Evolutionary conservation across 2,888 invertebrate genomes (phyloP).

Genomic region (Epirrhoe tristata): DNA sequence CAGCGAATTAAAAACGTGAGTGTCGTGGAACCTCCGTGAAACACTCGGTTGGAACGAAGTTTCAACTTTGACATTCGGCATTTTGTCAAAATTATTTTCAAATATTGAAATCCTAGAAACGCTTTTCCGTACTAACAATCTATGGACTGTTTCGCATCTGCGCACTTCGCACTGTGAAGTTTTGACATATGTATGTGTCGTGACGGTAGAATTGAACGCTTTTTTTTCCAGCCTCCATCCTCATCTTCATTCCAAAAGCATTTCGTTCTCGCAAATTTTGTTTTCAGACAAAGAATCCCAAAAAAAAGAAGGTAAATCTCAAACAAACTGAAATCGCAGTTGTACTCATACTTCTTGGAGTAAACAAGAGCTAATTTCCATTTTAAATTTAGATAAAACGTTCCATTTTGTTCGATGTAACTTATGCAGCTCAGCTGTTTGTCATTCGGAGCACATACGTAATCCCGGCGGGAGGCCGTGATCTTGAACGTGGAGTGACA

Average conservation of each 20-base stretch:
- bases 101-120: too few relatives aligned
- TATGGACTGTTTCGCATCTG: too few relatives aligned
- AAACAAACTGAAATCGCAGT: constrained; percentile 42
- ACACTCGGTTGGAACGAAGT: too few relatives aligned
- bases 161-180: too few relatives aligned
- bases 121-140: too few relatives aligned
- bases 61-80: too few relatives aligned
- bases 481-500: constrained; percentile 72
- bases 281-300: neutral
- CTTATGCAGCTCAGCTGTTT: constrained; percentile 69
- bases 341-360: constrained; percentile 31
- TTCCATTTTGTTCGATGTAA: constrained; percentile 59
- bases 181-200: too few relatives aligned
- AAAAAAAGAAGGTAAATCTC: constrained; percentile 18
- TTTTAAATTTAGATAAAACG: constrained; percentile 63
- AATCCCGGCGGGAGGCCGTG: constrained; percentile 72
- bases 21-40: too few relatives aligned
- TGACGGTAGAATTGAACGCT: too few relatives aligned
- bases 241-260: too few relatives aligned
- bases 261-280: neutral
- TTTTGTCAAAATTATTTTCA: too few relatives aligned
- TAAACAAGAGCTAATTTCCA: constrained; percentile 58
- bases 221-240: too few relatives aligned
- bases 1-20: neutral
- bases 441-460: constrained; percentile 74